These are phyloP conservation scores for Eulemur coronatus DNA, from an alignment of 2,797 vertebrate genomes.

Conservation along the genomic window DNA sequence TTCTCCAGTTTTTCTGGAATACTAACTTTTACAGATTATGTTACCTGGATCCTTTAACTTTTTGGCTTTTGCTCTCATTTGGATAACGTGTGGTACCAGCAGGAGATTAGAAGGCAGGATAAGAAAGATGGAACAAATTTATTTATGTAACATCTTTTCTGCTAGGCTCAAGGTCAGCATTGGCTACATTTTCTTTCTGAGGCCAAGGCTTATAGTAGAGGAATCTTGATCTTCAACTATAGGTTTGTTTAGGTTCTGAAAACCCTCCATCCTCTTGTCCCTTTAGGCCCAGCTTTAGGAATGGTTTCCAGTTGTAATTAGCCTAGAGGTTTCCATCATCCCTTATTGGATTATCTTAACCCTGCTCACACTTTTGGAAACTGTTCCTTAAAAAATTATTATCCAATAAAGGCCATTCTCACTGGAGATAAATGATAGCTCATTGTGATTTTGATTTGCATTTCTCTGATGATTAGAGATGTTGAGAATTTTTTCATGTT, in stretches of 20 bases:
- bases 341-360: neutral
- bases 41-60: neutral
- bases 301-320: neutral
- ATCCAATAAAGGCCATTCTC: neutral
- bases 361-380: neutral
- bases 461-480: too few species aligned
- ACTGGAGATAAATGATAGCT: too few species aligned
- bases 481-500: too few species aligned
- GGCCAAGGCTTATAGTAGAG: neutral
- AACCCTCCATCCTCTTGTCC: neutral
- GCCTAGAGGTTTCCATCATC: neutral
- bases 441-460: too few species aligned
- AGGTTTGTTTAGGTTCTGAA: neutral
- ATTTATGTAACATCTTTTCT: neutral
- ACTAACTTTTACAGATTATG: neutral
- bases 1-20: neutral
- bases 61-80: neutral
- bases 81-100: neutral
- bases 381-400: neutral
- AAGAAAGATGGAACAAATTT: neutral
- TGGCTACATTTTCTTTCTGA: neutral
- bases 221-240: neutral
- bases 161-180: neutral
- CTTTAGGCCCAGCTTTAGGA: neutral
- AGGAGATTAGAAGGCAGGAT: neutral